Conservation (phyloP, 35 echinoderm and acorn worm genomes). For the Lytechinus pictus region DNA sequence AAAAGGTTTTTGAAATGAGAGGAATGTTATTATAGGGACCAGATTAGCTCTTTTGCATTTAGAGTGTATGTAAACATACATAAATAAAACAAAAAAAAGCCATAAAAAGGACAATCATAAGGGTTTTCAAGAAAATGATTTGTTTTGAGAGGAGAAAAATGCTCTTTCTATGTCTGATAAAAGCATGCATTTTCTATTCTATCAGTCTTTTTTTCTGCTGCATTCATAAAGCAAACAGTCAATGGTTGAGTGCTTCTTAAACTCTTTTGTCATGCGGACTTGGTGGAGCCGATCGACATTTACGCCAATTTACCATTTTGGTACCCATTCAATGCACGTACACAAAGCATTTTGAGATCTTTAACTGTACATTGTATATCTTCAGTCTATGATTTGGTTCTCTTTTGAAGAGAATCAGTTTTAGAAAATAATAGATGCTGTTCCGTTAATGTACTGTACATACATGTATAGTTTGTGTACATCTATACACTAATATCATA, state of each 20-base stretch:
- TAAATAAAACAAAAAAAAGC: not conserved
- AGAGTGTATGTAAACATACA: no score
- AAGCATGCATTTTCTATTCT: not conserved
- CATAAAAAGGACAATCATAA: not conserved
- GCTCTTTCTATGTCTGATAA: not conserved
- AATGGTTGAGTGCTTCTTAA: not conserved
- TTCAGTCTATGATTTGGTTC: no score
- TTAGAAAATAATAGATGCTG: no score
- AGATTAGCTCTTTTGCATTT: no score
- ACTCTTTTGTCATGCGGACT: not conserved
- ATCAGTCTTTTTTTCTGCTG: not conserved
- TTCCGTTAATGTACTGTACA: no score
- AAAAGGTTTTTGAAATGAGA: no score
- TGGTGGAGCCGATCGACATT: not conserved
- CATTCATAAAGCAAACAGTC: not conserved
- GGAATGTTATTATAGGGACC: no score
- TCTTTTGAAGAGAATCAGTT: no score
- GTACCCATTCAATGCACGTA: not conserved
- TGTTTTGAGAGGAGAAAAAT: not conserved
- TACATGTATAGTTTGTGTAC: no score
- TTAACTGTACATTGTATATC: no score
- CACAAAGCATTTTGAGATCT: not conserved
- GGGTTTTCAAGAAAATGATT: not conserved
- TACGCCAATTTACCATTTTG: not conserved
- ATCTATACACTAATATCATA: no score